A percentile compares a stretch with the other conserved stretches of the same genome.
Conservation (phyloP, 2,888 invertebrate genomes). For the Barypeithes pellucidus region DNA sequence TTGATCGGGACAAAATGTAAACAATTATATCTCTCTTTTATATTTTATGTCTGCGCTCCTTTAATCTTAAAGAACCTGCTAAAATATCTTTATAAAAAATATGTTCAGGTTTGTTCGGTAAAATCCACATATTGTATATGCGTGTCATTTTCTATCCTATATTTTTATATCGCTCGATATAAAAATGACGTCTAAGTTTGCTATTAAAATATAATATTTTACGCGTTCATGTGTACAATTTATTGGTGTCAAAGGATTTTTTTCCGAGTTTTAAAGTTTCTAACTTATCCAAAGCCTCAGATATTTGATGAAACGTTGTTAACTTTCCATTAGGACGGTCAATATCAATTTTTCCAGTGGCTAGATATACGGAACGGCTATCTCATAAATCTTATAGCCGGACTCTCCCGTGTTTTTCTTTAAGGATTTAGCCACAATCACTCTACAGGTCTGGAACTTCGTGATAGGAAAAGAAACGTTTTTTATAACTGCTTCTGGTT, state of each 20-base stretch:
- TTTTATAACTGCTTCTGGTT: constrained; percentile 66
- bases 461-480: constrained; percentile 67
- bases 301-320: constrained; percentile 28
- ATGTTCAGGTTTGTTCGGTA: too few species aligned
- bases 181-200: too few species aligned
- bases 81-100: too few species aligned
- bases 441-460: constrained; percentile 67
- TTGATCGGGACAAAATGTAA: too few species aligned
- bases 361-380: constrained; percentile 57
- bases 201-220: too few species aligned
- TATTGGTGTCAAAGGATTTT: not conserved
- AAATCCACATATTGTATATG: too few species aligned
- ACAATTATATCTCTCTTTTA: too few species aligned
- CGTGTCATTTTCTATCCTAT: too few species aligned
- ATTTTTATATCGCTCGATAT: too few species aligned
- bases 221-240: too few species aligned
- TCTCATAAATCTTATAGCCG: constrained; percentile 52
- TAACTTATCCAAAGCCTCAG: not conserved
- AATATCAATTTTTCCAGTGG: constrained; percentile 54
- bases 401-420: constrained; percentile 55
- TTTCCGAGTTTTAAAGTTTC: not conserved
- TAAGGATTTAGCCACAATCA: constrained; percentile 62
- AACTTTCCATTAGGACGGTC: constrained; percentile 52
- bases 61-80: too few species aligned
- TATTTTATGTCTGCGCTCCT: too few species aligned